Conservation (phyloP, 1,140 invertebrate genomes). For the Bombus vancouverensis region DNA sequence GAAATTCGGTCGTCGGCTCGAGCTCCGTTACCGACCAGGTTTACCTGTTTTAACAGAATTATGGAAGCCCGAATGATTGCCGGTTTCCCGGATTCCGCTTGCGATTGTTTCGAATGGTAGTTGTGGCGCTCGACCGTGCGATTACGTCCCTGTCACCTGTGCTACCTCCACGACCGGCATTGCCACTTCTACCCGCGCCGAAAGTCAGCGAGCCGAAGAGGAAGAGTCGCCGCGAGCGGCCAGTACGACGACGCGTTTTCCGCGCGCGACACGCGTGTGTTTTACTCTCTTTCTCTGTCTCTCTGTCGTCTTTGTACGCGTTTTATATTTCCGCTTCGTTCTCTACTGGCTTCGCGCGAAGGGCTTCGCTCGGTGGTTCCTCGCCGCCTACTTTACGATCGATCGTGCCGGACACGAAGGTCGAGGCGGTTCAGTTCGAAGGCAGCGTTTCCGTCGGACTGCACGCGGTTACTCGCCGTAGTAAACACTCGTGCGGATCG, state of each 20-base stretch:
- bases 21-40: background rate
- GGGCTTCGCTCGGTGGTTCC: conserved; percentile 17
- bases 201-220: conserved; percentile 35
- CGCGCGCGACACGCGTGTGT: conserved; percentile 44
- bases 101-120: background rate
- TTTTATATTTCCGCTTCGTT: conserved; percentile 19
- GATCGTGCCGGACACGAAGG: conserved; percentile 43
- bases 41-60: background rate
- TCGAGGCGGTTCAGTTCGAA: conserved; percentile 41
- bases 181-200: conserved; percentile 61
- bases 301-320: background rate
- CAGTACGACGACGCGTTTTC: conserved; percentile 60
- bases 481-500: background rate
- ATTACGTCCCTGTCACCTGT: conserved; percentile 56
- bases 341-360: conserved; percentile 18
- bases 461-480: background rate
- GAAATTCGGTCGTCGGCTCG: background rate
- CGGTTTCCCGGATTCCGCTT: background rate
- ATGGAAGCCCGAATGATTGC: background rate
- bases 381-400: conserved; percentile 40
- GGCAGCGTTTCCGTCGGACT: background rate
- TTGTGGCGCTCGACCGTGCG: conserved; percentile 27
- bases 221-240: conserved; percentile 40
- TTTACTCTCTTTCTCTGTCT: background rate
- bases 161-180: conserved; percentile 42